Percentiles rank a stretch among this genome's conserved stretches.
Conservation (phyloP, 2,113 vertebrate genomes). For the Nothoprocta pentlandii region DNA sequence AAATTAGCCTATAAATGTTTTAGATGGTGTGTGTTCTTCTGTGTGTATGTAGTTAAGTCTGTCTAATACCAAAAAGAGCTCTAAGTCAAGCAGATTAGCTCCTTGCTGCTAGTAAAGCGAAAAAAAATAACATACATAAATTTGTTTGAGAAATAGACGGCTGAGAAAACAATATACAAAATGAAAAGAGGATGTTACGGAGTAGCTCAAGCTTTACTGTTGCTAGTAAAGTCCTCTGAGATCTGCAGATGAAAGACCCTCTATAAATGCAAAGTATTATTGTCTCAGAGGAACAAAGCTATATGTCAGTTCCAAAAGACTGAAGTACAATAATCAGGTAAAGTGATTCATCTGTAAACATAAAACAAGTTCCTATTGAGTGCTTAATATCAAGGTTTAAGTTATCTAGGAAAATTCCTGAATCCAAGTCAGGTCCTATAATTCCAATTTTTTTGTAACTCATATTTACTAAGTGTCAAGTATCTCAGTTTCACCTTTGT, state of each 20-base stretch:
- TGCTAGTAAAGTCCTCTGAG: not conserved
- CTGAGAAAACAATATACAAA: conserved; percentile 5
- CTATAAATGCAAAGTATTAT: not conserved
- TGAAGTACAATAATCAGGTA: not conserved
- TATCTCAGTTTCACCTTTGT: not conserved
- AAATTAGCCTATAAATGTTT: not conserved
- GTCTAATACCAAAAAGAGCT: not conserved
- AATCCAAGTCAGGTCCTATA: not conserved
- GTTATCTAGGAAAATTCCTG: not conserved
- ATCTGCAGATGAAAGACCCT: not conserved
- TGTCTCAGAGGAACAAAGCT: not conserved
- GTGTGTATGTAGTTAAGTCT: not conserved
- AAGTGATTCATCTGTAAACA: not conserved
- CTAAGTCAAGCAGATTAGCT: not conserved
- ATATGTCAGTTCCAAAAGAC: not conserved
- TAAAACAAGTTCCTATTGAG: not conserved
- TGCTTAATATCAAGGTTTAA: not conserved
- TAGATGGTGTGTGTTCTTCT: not conserved
- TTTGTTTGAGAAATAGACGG: not conserved
- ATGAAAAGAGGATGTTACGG: not conserved
- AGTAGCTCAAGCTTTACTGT: conserved; percentile 8
- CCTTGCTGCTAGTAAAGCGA: not conserved
- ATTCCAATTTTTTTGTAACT: not conserved
- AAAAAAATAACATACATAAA: not conserved
- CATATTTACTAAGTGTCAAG: not conserved